These are phyloP conservation scores for Pampus argenteus DNA, from an alignment of 2,797 vertebrate genomes.

Conservation along the genomic window DNA sequence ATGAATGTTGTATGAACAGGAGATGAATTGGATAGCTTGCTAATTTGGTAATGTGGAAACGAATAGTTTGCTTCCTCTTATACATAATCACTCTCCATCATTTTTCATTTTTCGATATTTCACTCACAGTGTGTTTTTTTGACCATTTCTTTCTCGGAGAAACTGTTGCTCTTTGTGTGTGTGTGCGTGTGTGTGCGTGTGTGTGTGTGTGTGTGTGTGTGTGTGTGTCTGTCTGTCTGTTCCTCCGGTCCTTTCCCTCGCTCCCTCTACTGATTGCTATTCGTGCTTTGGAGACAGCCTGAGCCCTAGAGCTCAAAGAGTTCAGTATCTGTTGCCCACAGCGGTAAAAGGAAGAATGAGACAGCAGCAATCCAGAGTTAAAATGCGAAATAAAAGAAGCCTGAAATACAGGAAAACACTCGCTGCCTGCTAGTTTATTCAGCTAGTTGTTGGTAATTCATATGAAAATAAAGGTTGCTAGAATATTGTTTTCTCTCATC, in stretches of 20 bases:
- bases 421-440: not conserved
- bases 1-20: constrained; percentile 60
- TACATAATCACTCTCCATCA: constrained; percentile 21
- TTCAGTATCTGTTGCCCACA: constrained; percentile 61
- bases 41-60: constrained; percentile 63
- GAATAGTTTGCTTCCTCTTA: constrained; percentile 51
- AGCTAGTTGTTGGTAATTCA: constrained; percentile 17
- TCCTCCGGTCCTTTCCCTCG: constrained; percentile 45
- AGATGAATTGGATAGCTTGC: constrained; percentile 61
- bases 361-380: constrained; percentile 20
- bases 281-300: constrained; percentile 63
- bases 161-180: constrained; percentile 35
- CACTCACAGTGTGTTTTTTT: constrained; percentile 34
- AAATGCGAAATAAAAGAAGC: constrained; percentile 32
- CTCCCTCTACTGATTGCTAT: constrained; percentile 72
- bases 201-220: constrained; percentile 3
- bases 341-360: constrained; percentile 32
- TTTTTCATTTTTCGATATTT: constrained; percentile 20
- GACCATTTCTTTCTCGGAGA: constrained; percentile 41
- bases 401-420: constrained; percentile 20
- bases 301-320: constrained; percentile 66
- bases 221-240: constrained; percentile 23
- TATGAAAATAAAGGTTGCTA: not conserved
- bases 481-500: not conserved
- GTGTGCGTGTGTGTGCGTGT: not conserved